phyloP scores from a whole-genome alignment of 2,888 invertebrate species.

The Norana najaformis region DNA sequence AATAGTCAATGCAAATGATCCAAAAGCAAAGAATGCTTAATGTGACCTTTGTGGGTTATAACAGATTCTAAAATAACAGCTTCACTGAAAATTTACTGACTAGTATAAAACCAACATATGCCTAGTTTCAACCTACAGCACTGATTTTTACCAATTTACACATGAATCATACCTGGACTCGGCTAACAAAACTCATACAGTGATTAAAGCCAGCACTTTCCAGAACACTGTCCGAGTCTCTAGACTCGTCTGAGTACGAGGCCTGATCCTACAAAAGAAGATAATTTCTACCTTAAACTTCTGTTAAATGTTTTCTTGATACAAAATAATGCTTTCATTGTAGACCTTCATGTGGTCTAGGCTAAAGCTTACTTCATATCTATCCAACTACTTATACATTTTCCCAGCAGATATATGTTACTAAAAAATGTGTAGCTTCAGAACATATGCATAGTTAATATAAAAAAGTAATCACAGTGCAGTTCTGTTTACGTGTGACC shows the following conservation, averaged over 20 bases:
- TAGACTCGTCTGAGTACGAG: not conserved
- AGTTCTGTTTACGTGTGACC: too few species aligned
- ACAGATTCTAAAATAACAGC: not conserved
- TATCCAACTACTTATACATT: too few species aligned
- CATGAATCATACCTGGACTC: not conserved
- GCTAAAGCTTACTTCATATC: too few species aligned
- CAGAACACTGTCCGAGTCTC: not conserved
- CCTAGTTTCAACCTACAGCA: not conserved
- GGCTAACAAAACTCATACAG: conserved; percentile 6
- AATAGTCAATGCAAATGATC: not conserved
- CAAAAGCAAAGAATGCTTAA: not conserved
- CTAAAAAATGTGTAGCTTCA: not conserved
- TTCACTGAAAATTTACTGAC: too few species aligned
- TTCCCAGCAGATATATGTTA: not conserved
- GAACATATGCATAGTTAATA: not conserved
- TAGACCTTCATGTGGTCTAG: too few species aligned
- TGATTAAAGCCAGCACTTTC: not conserved
- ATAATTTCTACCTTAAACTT: not conserved
- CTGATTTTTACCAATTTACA: not conserved
- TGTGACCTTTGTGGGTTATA: not conserved
- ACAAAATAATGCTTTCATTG: not conserved
- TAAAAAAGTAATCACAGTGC: too few species aligned
- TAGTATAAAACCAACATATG: not conserved
- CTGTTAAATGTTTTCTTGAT: not conserved
- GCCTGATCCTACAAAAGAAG: not conserved